Base-by-base conservation (phyloP, 2,888 invertebrate species). In the Caradrina kadenii region DNA sequence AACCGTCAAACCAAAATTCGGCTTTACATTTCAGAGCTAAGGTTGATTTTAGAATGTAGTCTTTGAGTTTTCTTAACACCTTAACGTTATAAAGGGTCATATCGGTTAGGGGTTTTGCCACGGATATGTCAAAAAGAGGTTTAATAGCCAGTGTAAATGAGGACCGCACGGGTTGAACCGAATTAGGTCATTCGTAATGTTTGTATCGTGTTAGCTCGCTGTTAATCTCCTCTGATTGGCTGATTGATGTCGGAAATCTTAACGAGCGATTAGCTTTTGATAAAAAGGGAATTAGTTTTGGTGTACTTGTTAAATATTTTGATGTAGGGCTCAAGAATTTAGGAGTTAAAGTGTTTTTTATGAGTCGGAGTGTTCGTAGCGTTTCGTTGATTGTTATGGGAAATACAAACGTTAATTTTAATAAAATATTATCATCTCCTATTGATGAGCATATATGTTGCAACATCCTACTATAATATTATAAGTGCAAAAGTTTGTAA, bases 41-140 rank as follows among this genome's bases (percentile, higher is more conserved):
- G 68, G 81, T 69, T 60, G n/a, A 56, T 62, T 87, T 90, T 87
- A 0, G 35, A 5, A 0, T 83, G 81, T 0, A 0, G 0, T 0
- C 0, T 0, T 0, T 1, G 1, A 82, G 84, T 88, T 92, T 93
- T 92, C 95, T 94, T 95, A 95, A 95, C 95, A 94, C 95, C 94
- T 95, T 94, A 93, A 89, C 87, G 89, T 90, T 91, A 91, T 92
- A 93, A 92, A 92, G 93, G 93, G 92, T 93, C 93, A 91, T 95
- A 95, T 95, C 94, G 92, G 95, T 94, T 94, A 94, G 93, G 94
- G 95, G 93, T 96, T 96, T 95, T 96, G 96, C 96, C 96, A 95
- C 93, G 95, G 96, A 94, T 94, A 93, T 94, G 96, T 96, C 96
- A 96, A 96, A 94, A 96, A 95, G 94, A 92, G 94, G 92, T 94